phyloP scores from a whole-genome alignment of 2,888 invertebrate species.

The Chrysolina oricalcia region DNA sequence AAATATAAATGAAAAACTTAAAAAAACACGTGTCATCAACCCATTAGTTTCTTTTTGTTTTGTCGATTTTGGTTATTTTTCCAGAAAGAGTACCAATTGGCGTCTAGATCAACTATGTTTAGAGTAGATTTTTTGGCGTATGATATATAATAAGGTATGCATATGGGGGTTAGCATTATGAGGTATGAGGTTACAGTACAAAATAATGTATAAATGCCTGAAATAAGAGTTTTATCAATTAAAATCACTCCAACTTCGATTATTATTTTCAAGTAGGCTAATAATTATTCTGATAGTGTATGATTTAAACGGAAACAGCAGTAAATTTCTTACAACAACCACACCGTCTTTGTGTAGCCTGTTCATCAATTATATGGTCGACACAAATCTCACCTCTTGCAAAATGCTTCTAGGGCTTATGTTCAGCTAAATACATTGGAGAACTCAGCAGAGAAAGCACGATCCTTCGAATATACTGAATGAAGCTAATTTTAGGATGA shows the following conservation, averaged over 20 bases:
- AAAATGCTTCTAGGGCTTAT: conserved; percentile 18
- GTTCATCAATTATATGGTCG: too few species aligned
- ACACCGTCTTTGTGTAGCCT: too few species aligned
- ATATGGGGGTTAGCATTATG: neutral
- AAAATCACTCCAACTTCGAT: conserved; percentile 13
- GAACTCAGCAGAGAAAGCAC: conserved; percentile 26
- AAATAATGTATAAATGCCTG: conserved; percentile 25
- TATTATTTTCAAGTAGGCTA: conserved; percentile 18
- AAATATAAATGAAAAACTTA: too few species aligned
- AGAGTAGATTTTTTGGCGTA: conserved; percentile 5
- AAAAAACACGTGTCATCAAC: too few species aligned
- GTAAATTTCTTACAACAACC: too few species aligned
- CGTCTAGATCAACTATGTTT: neutral
- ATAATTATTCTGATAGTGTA: conserved; percentile 20
- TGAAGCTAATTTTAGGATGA: conserved; percentile 5
- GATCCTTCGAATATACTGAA: conserved; percentile 4
- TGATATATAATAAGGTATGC: conserved; percentile 12
- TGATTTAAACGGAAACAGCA: conserved; percentile 26
- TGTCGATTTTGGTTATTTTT: conserved; percentile 11
- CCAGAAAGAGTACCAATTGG: neutral
- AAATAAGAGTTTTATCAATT: conserved; percentile 19
- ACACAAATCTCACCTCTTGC: conserved; percentile 12
- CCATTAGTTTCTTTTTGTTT: conserved; percentile 23
- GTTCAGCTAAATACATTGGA: conserved; percentile 31
- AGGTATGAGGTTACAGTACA: too few species aligned